These are phyloP conservation scores for Steinernema scapterisci DNA, from an alignment of 2,888 invertebrate genomes.

Conservation along the genomic window DNA sequence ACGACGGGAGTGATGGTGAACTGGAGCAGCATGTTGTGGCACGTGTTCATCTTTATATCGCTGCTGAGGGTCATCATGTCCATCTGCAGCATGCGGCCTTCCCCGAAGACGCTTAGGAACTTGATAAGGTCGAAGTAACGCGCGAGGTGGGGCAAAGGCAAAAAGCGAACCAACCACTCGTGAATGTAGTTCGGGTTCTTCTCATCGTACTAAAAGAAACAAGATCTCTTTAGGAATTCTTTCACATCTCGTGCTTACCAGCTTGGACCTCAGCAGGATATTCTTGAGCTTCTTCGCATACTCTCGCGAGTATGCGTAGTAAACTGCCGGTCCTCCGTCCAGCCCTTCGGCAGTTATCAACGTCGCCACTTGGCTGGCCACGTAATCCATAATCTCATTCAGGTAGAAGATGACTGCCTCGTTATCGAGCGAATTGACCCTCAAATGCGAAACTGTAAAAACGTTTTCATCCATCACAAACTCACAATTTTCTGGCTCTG, in stretches of 20 bases:
- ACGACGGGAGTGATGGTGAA: neutral
- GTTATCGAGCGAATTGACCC: too few relatives aligned
- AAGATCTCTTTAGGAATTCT: neutral
- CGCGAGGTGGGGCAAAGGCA: neutral
- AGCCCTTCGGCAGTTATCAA: neutral
- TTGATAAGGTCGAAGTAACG: neutral
- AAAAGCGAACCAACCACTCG: neutral
- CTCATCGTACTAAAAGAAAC: neutral
- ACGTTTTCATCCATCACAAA: too few relatives aligned
- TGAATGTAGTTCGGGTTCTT: neutral
- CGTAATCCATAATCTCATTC: too few relatives aligned
- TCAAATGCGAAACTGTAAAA: too few relatives aligned
- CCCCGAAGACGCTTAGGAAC: neutral
- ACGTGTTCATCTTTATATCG: neutral
- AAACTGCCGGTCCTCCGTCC: neutral
- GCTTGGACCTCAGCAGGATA: neutral
- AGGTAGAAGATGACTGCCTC: too few relatives aligned
- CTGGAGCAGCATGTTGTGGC: neutral
- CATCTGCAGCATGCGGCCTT: neutral
- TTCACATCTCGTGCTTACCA: neutral
- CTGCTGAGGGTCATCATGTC: neutral
- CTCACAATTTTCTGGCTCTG: too few relatives aligned
- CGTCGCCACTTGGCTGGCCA: neutral
- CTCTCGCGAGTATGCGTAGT: neutral
- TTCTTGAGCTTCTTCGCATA: neutral